Base-by-base conservation (phyloP, 2,888 invertebrate genomes). In the Nomada flava region DNA sequence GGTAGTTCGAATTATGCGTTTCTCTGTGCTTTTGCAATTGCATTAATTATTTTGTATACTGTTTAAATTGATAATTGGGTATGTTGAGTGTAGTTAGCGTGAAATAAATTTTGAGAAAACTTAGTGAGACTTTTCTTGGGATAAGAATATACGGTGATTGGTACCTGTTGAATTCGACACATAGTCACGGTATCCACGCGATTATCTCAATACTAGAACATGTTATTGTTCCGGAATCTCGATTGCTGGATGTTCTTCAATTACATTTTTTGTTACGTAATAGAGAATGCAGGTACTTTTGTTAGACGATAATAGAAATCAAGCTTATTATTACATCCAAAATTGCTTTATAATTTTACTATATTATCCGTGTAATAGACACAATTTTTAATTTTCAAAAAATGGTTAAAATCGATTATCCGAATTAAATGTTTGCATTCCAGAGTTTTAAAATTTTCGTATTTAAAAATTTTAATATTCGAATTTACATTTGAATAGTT, bases 221-320 rank as follows among this genome's bases (percentile, higher is more conserved):
- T 29, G 11, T 23, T 50, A 67, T 67, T 18, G 47, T 71, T 18
- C 44, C 36, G 57, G 68, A 47, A 71, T 69, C 44, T 26, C 44
- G 50, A 29, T 26, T 63, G 42, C 11, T 55, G 62, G 53, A 79
- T 55, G 55, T 67, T 71, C 26, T 63, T 50, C 67, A 60, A 42
- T 80, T 67, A 67, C 42, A 36, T 67, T 68, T 68, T 79, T 77
- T 42, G 50, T 80, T 80, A 52, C 64, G 79, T 55, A 80, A 80
- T 42, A 7, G 20, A 1, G 47, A 63, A 4, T 62, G 18, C 50
- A 47, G 79, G 60, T 57, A 67, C 13, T 68, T 67, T 78, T 65
- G 62, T 42, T 52, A 26, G n/a, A 53, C n/a, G 53, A 53, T 53
- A 53, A 53, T 20, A n/a, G 20, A 63, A 5, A 15, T 29, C 60